These are phyloP conservation scores for Benitochromis conjunctus DNA, from an alignment of 2,113 vertebrate genomes.

Conservation along the genomic window DNA sequence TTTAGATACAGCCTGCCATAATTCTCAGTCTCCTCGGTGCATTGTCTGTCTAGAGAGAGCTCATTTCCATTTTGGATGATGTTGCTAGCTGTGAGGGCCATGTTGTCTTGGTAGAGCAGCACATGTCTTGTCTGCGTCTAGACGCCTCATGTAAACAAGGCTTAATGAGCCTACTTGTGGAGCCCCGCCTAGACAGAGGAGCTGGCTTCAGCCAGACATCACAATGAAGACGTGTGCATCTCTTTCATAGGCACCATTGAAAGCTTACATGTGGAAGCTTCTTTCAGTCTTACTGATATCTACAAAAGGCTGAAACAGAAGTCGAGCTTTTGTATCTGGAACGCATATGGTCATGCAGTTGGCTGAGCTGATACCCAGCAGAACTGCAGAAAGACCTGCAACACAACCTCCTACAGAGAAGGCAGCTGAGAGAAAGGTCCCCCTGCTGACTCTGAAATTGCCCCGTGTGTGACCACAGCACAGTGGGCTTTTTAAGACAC, in stretches of 20 bases:
- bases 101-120: constrained; percentile 42
- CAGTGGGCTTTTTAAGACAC: not conserved
- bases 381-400: not conserved
- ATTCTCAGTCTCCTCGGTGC: constrained; percentile 30
- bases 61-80: constrained; percentile 61
- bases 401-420: not conserved
- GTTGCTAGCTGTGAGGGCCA: constrained; percentile 27
- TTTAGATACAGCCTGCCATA: constrained; percentile 3
- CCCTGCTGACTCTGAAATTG: constrained; percentile 40
- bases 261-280: not conserved
- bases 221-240: constrained; percentile 1
- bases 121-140: constrained; percentile 53
- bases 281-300: not conserved
- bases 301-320: not conserved
- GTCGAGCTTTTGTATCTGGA: not conserved
- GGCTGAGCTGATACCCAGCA: not conserved
- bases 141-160: constrained; percentile 65
- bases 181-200: constrained; percentile 15
- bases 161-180: constrained; percentile 49
- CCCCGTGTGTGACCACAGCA: constrained; percentile 29
- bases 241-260: not conserved
- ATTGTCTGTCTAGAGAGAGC: constrained; percentile 40
- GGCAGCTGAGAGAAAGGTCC: not conserved
- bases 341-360: not conserved
- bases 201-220: constrained; percentile 8